A percentile compares a stretch with the other conserved stretches of the same genome.
Evolutionary conservation across 1,140 invertebrate genomes (phyloP).

Genomic region (Bombus terrestris): DNA sequence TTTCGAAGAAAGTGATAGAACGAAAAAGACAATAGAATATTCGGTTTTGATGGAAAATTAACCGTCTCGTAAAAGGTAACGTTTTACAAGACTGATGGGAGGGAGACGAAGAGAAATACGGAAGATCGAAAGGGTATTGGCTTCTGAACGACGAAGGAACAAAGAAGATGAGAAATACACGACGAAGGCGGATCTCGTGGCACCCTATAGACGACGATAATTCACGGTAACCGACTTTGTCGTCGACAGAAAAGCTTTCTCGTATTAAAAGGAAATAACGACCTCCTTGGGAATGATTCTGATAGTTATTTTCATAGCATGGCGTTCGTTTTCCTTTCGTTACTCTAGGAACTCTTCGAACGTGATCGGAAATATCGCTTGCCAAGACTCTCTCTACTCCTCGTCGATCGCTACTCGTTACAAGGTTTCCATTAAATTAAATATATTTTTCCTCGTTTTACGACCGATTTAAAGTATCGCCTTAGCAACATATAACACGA

Average conservation of each 20-base stretch:
- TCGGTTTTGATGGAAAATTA: background rate
- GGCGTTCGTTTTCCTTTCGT: conserved; percentile 19
- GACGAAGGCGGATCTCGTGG: conserved; percentile 76
- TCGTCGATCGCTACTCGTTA: conserved; percentile 7
- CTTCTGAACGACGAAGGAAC: conserved; percentile 49
- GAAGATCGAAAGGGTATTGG: conserved; percentile 14
- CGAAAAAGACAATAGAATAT: conserved; percentile 13
- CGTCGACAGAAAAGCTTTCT: conserved; percentile 66
- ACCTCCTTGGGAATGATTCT: conserved; percentile 24
- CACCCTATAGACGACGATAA: conserved; percentile 73
- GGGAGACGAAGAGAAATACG: background rate
- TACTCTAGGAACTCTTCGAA: conserved; percentile 5
- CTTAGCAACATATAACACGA: too few species aligned
- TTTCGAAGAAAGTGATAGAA: conserved; percentile 18
- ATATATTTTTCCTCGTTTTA: background rate
- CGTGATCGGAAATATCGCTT: background rate
- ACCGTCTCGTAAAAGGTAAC: conserved; percentile 14
- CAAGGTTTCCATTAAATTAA: background rate
- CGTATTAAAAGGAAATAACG: conserved; percentile 58
- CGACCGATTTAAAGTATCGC: too few species aligned
- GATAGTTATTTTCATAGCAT: conserved; percentile 45
- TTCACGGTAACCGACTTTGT: conserved; percentile 72
- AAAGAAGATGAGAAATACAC: conserved; percentile 70
- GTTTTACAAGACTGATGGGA: background rate
- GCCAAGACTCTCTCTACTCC: background rate